These are phyloP conservation scores for Darevskia nairensis DNA, from an alignment of 2,797 vertebrate species.

Conservation along the genomic window DNA sequence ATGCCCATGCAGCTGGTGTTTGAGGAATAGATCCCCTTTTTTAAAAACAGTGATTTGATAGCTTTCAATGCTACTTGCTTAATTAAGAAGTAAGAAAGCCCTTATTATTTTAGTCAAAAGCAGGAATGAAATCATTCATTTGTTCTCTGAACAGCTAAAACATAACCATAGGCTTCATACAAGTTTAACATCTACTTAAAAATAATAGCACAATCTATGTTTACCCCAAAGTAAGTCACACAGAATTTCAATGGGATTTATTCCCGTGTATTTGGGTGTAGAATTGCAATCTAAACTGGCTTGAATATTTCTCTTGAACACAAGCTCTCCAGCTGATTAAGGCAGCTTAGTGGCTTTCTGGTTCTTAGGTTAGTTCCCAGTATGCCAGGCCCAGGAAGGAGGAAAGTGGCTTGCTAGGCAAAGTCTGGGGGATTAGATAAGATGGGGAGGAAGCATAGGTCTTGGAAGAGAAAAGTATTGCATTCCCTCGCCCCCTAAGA, in stretches of 20 bases:
- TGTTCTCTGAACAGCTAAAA: not conserved
- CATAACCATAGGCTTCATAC: not conserved
- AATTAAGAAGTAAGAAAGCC: fast-evolving
- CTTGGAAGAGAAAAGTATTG: not conserved
- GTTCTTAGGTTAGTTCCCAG: not conserved
- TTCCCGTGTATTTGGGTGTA: not conserved
- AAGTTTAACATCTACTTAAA: not conserved
- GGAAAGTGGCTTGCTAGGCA: not conserved
- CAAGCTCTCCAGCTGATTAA: not conserved
- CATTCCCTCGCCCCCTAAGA: not conserved
- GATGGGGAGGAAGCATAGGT: not conserved
- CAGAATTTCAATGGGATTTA: not conserved
- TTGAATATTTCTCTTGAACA: not conserved
- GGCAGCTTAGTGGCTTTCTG: not conserved
- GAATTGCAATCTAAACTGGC: not conserved
- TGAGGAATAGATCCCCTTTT: fast-evolving
- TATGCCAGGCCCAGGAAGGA: not conserved
- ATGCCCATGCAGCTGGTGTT: not conserved
- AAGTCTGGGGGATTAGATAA: not conserved
- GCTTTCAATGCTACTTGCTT: not conserved
- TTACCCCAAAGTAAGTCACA: not conserved
- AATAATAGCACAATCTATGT: not conserved
- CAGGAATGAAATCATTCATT: not conserved
- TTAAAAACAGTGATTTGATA: fast-evolving
- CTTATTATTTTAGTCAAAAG: not conserved